These are phyloP conservation scores for Ancistrus triradiatus DNA, from an alignment of 2,113 vertebrate genomes.

Conservation along the genomic window DNA sequence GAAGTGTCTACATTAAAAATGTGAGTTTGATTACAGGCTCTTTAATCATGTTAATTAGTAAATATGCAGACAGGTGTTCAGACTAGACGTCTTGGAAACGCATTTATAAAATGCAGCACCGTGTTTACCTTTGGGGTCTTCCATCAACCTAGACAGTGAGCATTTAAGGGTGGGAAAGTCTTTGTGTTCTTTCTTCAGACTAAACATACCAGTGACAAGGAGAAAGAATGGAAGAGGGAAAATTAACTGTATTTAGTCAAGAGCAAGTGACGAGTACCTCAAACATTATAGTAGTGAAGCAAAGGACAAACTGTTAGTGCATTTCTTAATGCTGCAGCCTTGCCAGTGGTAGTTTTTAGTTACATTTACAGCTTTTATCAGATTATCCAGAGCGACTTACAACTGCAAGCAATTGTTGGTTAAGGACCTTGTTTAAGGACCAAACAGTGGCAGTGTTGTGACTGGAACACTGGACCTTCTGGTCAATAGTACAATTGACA, in stretches of 20 bases:
- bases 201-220: slow-evolving; percentile 30
- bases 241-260: slow-evolving; percentile 11
- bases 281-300: slow-evolving; percentile 15
- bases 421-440: too few species aligned
- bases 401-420: too few species aligned
- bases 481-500: too few species aligned
- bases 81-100: too few species aligned
- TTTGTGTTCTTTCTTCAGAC: slow-evolving; percentile 24
- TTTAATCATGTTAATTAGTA: background rate
- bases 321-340: background rate
- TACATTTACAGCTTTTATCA: too few species aligned
- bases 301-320: slow-evolving; percentile 5
- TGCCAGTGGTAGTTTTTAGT: background rate
- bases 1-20: too few species aligned
- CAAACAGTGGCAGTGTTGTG: too few species aligned
- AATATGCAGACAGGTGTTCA: background rate
- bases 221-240: slow-evolving; percentile 10
- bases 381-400: too few species aligned
- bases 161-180: background rate
- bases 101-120: background rate
- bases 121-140: background rate
- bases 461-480: too few species aligned
- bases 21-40: background rate
- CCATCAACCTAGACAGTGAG: background rate
- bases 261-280: background rate